Base-by-base conservation (phyloP, 2,113 vertebrate species). In the Heptranchias perlo region DNA sequence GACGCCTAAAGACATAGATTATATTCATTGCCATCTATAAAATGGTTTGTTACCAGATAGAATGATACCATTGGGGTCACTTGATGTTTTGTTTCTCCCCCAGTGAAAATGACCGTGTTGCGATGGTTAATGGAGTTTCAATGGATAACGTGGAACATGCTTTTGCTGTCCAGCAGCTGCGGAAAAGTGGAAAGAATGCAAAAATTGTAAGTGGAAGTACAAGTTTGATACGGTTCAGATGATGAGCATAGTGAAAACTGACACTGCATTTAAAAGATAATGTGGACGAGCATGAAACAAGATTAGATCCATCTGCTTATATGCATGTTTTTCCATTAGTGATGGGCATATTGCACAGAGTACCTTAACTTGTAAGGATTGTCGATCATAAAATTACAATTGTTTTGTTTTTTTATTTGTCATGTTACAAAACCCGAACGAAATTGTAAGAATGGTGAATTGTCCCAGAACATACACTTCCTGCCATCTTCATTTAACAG, bases 101-200 rank as follows among this genome's bases (percentile, higher is more conserved):
- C 96, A 99, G 99, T 97, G 99, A 99, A 97, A 99, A 99, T 98
- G 99, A 99, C 97, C 98, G 99, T 96, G 99, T 99, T 84, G 99
- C 99, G 65, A 99, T 99, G 99, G 99, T 99, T 97, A 99, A 99
- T 96, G 98, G 99, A 5, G 99, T 99, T 97, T 99, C 99, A 58
- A 99, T 99, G 99, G 99, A 99, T 97, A 99, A 99, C 39, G 99
- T 99, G 82, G 99, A 99, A 96, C 99, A 99, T 54, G 99, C 99
- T 0, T 99, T 99, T 96, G 99, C 99, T 96, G 99, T 99, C 96
- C 99, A 99, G 97, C 99, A 99, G 97, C 98, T 99, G 96, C 98
- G 99, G 96, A 99, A 99, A 97, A 99, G 99, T 97, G 99, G 99
- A 96, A 99, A 99, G 98, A 99, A 99, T 97, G 99, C 99, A 97